phyloP scores from a whole-genome alignment of 2,797 vertebrate genomes.

The Gymnopithys bicolor region DNA sequence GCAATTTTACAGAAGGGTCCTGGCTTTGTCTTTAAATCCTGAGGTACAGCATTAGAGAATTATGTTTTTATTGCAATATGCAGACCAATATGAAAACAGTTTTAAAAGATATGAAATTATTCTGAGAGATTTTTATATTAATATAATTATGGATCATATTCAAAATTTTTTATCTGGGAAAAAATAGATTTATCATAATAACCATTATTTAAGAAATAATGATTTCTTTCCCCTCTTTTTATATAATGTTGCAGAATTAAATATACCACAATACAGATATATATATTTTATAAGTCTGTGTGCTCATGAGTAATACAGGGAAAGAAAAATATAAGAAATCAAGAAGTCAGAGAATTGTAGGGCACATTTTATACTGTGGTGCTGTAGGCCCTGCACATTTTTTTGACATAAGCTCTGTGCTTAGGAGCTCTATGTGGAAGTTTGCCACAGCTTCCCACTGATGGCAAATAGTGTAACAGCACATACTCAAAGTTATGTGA shows the following conservation, averaged over 20 bases:
- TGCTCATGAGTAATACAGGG: not conserved
- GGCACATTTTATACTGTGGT: not conserved
- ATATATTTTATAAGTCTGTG: not conserved
- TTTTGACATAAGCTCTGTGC: not conserved
- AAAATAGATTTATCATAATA: not conserved
- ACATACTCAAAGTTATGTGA: not conserved
- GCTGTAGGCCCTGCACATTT: not conserved
- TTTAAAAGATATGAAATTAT: not conserved
- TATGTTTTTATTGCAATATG: not conserved
- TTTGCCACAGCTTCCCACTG: not conserved
- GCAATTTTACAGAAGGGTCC: not conserved
- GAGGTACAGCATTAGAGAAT: not conserved
- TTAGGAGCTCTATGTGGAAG: not conserved
- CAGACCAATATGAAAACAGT: not conserved
- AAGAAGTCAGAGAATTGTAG: not conserved
- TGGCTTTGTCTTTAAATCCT: not conserved
- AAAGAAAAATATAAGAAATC: not conserved
- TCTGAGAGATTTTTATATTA: not conserved
- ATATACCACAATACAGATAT: not conserved
- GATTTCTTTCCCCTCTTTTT: not conserved
- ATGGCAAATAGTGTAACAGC: not conserved
- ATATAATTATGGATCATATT: not conserved
- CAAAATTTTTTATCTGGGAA: not conserved
- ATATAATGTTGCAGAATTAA: not conserved
- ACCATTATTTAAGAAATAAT: not conserved